Conservation (phyloP, 2,797 vertebrate species). For the Phrynocephalus forsythii region DNA sequence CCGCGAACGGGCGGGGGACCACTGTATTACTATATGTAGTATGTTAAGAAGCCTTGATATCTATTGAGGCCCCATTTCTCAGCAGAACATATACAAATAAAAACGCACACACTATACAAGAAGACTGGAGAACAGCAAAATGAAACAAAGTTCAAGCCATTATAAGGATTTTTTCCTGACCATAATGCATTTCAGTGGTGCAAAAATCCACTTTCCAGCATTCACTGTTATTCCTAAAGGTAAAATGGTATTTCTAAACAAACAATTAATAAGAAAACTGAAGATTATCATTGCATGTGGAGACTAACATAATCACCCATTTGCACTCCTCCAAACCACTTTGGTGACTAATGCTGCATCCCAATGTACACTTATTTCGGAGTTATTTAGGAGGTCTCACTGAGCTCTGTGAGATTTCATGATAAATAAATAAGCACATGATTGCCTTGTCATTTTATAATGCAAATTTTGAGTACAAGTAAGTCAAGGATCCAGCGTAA, state of each 20-base stretch:
- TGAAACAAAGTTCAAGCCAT: slow-evolving; percentile 28
- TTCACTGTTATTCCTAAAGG: slow-evolving; percentile 16
- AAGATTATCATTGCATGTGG: not conserved
- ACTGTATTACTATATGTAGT: too few species aligned
- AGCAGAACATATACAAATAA: not conserved
- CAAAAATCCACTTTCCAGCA: slow-evolving; percentile 29
- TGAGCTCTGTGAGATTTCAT: not conserved
- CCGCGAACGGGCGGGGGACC: too few species aligned
- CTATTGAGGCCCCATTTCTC: not conserved
- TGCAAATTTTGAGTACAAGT: not conserved
- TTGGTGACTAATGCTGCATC: not conserved
- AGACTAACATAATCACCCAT: not conserved
- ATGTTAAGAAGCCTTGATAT: not conserved
- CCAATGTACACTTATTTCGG: not conserved
- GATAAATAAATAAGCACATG: not conserved
- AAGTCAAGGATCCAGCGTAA: too few species aligned
- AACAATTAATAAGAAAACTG: not conserved
- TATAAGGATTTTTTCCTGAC: not conserved
- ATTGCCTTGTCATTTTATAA: not conserved
- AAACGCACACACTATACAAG: not conserved
- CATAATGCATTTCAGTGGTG: slow-evolving; percentile 25
- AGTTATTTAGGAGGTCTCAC: not conserved
- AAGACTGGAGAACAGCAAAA: not conserved
- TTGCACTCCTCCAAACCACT: not conserved
- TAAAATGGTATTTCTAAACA: not conserved